Evolutionary conservation across 2,797 vertebrate genomes (phyloP).

Genomic region (Melanotaenia parkinsoni): DNA sequence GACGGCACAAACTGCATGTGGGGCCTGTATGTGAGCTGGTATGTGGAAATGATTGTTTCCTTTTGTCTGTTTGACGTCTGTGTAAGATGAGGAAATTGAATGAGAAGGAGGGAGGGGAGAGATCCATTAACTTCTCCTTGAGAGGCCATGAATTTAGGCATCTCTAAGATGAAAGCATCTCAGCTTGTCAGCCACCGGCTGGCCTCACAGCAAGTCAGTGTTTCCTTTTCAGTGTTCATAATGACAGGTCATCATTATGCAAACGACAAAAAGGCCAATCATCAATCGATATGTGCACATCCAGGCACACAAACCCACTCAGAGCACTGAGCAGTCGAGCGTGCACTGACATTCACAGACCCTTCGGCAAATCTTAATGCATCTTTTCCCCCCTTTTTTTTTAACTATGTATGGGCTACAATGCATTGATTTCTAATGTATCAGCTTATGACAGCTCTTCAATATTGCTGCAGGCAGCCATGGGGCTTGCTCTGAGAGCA

Average conservation of each 20-base stretch:
- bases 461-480: constrained; percentile 66
- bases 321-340: background rate
- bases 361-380: constrained; percentile 58
- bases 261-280: constrained; percentile 53
- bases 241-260: constrained; percentile 51
- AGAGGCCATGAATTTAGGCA: constrained; percentile 25
- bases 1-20: constrained; percentile 21
- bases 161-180: constrained; percentile 16
- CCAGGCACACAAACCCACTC: background rate
- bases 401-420: constrained; percentile 71
- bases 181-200: constrained; percentile 29
- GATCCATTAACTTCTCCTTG: constrained; percentile 49
- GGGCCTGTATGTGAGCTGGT: constrained; percentile 22
- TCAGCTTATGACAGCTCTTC: constrained; percentile 78
- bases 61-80: constrained; percentile 24
- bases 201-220: constrained; percentile 32
- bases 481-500: constrained; percentile 43
- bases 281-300: constrained; percentile 51
- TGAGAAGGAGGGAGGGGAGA: constrained; percentile 14
- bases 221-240: constrained; percentile 44
- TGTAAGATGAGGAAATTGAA: constrained; percentile 18
- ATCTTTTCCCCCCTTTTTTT: constrained; percentile 46
- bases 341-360: background rate
- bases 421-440: constrained; percentile 76
- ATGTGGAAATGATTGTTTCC: constrained; percentile 40